Percentiles rank a stretch among this genome's conserved stretches.
phyloP scores from a whole-genome alignment of 2,113 vertebrate species.

The Sialia sialis region DNA sequence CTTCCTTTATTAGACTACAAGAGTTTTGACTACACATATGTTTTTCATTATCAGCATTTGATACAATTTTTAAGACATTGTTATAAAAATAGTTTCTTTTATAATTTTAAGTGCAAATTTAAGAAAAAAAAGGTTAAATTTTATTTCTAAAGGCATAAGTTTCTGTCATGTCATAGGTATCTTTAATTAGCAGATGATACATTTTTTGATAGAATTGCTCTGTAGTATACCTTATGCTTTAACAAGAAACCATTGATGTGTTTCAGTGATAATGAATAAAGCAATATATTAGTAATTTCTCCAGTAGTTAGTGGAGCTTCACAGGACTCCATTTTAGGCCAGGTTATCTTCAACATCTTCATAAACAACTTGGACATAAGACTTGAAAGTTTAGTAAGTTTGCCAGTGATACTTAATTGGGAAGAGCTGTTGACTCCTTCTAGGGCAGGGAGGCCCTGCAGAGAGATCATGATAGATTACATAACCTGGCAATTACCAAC shows the following conservation, averaged over 20 bases:
- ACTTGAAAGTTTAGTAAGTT: neutral
- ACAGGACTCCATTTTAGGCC: neutral
- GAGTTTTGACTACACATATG: neutral
- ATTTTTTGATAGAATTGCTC: neutral
- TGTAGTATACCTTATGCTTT: neutral
- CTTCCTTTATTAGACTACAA: neutral
- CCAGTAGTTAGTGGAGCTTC: neutral
- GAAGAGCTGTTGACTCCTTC: neutral
- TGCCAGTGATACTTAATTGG: neutral
- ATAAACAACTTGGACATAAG: neutral
- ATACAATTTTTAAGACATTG: neutral
- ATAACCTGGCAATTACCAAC: neutral
- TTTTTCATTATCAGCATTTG: neutral
- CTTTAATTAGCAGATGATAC: neutral
- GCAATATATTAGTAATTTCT: neutral
- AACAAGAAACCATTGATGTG: neutral
- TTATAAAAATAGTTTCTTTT: neutral
- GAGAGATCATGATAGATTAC: neutral
- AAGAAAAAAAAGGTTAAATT: neutral
- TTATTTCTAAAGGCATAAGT: neutral
- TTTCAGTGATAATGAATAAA: neutral
- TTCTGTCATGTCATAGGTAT: neutral
- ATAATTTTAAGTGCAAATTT: neutral
- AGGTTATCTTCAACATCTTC: neutral
- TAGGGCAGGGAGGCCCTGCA: neutral